phyloP scores from a whole-genome alignment of 2,888 invertebrate genomes.

The Aphidoletes aphidimyza region DNA sequence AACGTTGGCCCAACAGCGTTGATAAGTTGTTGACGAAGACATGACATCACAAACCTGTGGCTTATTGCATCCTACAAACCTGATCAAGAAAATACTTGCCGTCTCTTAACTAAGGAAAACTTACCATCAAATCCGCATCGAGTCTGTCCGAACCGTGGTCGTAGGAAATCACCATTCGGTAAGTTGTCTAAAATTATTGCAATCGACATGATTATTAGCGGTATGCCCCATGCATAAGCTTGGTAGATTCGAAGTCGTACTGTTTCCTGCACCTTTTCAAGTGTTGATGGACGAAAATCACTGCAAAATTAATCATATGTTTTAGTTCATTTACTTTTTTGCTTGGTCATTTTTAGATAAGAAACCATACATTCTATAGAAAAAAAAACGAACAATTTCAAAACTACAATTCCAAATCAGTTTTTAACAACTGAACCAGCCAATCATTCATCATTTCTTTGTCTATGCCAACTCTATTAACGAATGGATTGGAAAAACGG shows the following conservation, averaged over 20 bases:
- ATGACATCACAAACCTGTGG: too few relatives aligned
- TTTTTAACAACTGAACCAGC: neutral
- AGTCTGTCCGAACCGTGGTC: slow-evolving; percentile 81
- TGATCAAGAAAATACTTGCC: too few relatives aligned
- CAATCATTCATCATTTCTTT: neutral
- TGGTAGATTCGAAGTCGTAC: slow-evolving; percentile 82
- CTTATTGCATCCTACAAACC: too few relatives aligned
- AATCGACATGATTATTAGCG: slow-evolving; percentile 78
- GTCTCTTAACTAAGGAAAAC: too few relatives aligned
- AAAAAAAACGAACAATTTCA: too few relatives aligned
- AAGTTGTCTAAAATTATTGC: slow-evolving; percentile 80
- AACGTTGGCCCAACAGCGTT: too few relatives aligned
- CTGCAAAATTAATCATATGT: slow-evolving; percentile 67
- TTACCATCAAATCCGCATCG: slow-evolving; percentile 87
- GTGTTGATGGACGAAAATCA: slow-evolving; percentile 83
- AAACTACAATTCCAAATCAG: neutral
- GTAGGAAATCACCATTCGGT: slow-evolving; percentile 72
- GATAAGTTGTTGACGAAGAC: too few relatives aligned
- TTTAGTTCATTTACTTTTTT: neutral
- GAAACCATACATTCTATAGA: too few relatives aligned
- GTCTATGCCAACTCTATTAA: neutral
- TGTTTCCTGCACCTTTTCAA: slow-evolving; percentile 86
- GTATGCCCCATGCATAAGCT: slow-evolving; percentile 87
- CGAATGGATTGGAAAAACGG: neutral
- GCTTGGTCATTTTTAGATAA: neutral